These are phyloP conservation scores for Echiichthys vipera DNA, from an alignment of 2,797 vertebrate species.

Conservation along the genomic window DNA sequence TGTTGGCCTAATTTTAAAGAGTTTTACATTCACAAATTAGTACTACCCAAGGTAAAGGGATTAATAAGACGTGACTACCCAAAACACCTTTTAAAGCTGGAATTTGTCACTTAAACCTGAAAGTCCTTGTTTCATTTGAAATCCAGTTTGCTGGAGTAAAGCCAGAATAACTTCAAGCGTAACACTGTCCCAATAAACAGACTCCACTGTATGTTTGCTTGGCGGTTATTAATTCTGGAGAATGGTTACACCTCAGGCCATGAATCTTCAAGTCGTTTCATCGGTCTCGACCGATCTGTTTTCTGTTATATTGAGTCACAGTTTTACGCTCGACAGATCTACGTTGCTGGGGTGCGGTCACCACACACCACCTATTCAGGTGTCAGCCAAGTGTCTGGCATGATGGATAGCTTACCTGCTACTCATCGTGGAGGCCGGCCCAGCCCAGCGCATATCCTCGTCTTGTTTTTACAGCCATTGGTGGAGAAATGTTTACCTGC, in stretches of 20 bases:
- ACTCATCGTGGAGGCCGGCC: conserved; percentile 20
- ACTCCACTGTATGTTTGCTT: conserved; percentile 19
- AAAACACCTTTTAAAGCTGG: background rate
- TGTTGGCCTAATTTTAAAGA: background rate
- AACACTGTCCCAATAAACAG: conserved; percentile 1
- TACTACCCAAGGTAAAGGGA: background rate
- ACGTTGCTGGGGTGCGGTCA: conserved; percentile 47
- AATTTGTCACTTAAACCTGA: background rate
- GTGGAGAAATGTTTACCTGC: conserved; percentile 77
- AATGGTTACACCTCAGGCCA: conserved; percentile 25
- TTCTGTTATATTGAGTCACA: conserved; percentile 48
- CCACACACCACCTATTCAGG: conserved; percentile 64
- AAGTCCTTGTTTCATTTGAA: conserved; percentile 7
- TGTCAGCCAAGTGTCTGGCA: conserved; percentile 65
- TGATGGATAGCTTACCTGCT: conserved; percentile 73
- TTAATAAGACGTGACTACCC: background rate
- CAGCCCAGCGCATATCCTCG: conserved; percentile 30
- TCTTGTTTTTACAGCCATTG: conserved; percentile 73
- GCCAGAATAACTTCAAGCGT: conserved; percentile 7
- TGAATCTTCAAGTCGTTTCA: conserved; percentile 28
- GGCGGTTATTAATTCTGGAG: conserved; percentile 2
- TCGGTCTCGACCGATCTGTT: conserved; percentile 41
- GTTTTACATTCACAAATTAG: background rate
- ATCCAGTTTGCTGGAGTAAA: background rate
- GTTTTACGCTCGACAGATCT: conserved; percentile 54